These are phyloP conservation scores for Tribolium castaneum DNA, from an alignment of 1,140 invertebrate genomes.

Conservation along the genomic window DNA sequence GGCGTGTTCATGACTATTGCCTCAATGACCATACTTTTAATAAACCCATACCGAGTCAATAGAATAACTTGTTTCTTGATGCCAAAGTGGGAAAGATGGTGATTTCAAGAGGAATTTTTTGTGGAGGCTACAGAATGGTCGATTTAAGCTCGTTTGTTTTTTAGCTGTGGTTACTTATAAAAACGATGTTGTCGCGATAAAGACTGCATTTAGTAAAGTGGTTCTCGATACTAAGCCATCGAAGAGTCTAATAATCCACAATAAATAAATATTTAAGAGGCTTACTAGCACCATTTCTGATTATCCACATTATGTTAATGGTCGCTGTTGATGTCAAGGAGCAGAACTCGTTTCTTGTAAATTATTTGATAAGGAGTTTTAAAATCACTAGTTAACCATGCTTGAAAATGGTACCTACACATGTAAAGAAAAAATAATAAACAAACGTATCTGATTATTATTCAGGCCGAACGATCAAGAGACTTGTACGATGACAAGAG, in stretches of 20 bases:
- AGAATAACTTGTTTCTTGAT: too few relatives aligned
- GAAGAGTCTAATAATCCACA: background rate
- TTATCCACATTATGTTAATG: slow-evolving; percentile 4
- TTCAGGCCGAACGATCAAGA: background rate
- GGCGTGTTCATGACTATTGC: too few relatives aligned
- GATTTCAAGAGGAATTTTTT: too few relatives aligned
- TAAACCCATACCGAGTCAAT: too few relatives aligned
- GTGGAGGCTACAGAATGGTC: too few relatives aligned
- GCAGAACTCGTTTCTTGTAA: slow-evolving; percentile 9
- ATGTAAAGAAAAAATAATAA: slow-evolving; percentile 9
- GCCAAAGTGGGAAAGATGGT: too few relatives aligned
- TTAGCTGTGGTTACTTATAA: too few relatives aligned
- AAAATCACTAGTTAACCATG: background rate
- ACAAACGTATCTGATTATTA: slow-evolving; percentile 2
- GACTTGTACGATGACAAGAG: background rate
- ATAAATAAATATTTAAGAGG: slow-evolving; percentile 23
- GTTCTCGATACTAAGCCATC: background rate
- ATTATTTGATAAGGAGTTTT: slow-evolving; percentile 11
- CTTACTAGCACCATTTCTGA: slow-evolving; percentile 3
- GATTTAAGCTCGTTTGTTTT: too few relatives aligned
- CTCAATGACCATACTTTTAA: too few relatives aligned
- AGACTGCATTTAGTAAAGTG: slow-evolving; percentile 5
- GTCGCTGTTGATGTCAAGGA: background rate
- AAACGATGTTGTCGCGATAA: background rate
- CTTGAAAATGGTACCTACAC: background rate